Evolutionary conservation across 2,113 vertebrate genomes (phyloP).

Genomic region (Irena cyanogastra): DNA sequence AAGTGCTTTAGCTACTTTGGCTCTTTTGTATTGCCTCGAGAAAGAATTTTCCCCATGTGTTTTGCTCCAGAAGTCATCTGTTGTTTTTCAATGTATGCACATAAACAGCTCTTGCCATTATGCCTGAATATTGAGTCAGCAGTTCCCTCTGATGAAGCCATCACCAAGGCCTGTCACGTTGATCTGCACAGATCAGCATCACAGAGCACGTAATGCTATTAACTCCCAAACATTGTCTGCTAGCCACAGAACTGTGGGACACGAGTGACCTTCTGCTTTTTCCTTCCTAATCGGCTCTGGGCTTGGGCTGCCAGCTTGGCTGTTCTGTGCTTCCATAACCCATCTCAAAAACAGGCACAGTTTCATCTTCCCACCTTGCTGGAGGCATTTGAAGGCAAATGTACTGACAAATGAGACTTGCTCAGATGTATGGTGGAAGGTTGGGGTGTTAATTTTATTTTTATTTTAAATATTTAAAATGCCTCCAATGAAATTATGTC

Average conservation of each 20-base stretch:
- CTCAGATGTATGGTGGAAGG: not conserved
- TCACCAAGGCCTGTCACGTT: not conserved
- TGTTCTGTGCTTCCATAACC: not conserved
- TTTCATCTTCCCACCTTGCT: not conserved
- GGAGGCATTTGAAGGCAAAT: not conserved
- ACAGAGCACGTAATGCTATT: not conserved
- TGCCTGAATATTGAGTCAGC: constrained; percentile 11
- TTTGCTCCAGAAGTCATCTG: constrained; percentile 28
- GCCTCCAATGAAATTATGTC: not conserved
- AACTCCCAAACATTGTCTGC: not conserved
- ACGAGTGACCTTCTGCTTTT: not conserved
- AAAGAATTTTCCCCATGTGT: not conserved
- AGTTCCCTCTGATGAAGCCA: constrained; percentile 16
- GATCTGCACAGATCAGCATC: constrained; percentile 7
- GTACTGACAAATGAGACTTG: not conserved
- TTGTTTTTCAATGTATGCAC: not conserved
- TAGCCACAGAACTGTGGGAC: not conserved
- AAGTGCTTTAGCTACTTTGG: not conserved
- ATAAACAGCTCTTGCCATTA: not conserved
- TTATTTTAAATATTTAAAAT: not conserved
- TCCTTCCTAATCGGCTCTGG: not conserved
- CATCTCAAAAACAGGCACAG: not conserved
- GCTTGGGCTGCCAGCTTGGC: not conserved
- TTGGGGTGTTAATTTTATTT: not conserved
- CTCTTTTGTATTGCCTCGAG: not conserved